Evolutionary conservation across 1,140 invertebrate genomes (phyloP), one percentile per base, ranked within the genome.

Genomic region (Ceratosolen fusciceps): DNA sequence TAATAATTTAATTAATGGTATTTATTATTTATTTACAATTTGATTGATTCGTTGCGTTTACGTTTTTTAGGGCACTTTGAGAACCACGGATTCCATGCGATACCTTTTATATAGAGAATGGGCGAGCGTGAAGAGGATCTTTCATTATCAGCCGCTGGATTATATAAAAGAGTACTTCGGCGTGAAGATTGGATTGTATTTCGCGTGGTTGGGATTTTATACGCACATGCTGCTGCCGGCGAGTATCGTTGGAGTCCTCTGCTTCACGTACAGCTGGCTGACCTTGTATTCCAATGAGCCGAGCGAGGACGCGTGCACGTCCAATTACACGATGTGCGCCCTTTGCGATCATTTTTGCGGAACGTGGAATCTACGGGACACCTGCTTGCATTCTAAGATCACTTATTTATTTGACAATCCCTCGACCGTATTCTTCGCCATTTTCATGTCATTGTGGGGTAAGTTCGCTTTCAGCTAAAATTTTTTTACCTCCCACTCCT

Each of bases 171-270:
- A 95, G 80, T 98, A 98, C 89, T 98, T 98, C 91, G 97, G 97
- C 14, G 96, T 98, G 39, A 98, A 98, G 91, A 96, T 98, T 82
- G 96, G 94, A 47, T 89, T 98, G 52, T 99, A 99, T 88, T 99
- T 99, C 88, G 97, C 97, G 8, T 99, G 98, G 98, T 90, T 99
- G 26, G 98, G 98, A 49, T 99, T 96, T 89, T 99, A 99, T 86
- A 99, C 98, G 0, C 94, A 95, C 65, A 96, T 98, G 94, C 88
- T 99, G 75, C 93, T 97, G n/a, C 93, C 95, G 5, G 95, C 97
- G 2, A 95, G 96, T 4, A 86, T 97, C 71, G 93, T 97, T 19
- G 97, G 97, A 2, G 84, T 97, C 0, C 88, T 94, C 7, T 96
- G 95, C 83, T 96, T 98, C 86, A 88, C 95, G 54, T 96, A 96